Evolutionary conservation across 2,113 vertebrate genomes (phyloP).

Genomic region (Tetrax tetrax): DNA sequence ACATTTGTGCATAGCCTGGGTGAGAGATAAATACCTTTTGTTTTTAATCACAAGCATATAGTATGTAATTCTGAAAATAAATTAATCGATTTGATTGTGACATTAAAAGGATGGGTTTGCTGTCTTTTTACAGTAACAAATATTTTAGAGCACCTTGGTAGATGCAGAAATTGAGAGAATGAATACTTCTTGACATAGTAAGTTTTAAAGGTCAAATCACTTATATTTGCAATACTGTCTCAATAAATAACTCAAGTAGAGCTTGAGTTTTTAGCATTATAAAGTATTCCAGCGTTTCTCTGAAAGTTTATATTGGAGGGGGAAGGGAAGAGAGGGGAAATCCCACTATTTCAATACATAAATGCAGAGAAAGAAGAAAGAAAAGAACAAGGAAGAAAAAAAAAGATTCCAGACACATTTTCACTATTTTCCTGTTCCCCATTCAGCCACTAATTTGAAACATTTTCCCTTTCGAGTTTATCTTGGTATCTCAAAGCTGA

Average conservation of each 20-base stretch:
- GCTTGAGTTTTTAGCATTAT: not conserved
- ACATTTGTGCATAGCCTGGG: not conserved
- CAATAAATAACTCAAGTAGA: not conserved
- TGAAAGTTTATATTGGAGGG: not conserved
- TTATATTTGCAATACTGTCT: not conserved
- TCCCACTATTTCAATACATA: not conserved
- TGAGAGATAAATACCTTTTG: not conserved
- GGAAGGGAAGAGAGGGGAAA: not conserved
- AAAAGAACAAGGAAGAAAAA: not conserved
- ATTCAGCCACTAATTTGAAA: not conserved
- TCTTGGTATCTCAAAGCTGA: not conserved
- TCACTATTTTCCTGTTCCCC: not conserved
- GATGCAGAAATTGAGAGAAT: not conserved
- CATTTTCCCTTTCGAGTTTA: not conserved
- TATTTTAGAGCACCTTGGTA: not conserved
- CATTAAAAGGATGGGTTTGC: not conserved
- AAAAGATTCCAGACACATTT: not conserved
- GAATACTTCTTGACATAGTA: not conserved
- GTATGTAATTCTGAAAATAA: not conserved
- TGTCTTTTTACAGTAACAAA: not conserved
- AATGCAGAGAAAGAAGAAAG: not conserved
- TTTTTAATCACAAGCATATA: not conserved
- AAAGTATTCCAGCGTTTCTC: not conserved
- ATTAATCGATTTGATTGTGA: not conserved
- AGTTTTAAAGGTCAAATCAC: not conserved